These are phyloP conservation scores for Mechanitis mazaeus DNA, from an alignment of 2,888 invertebrate genomes.

Conservation along the genomic window DNA sequence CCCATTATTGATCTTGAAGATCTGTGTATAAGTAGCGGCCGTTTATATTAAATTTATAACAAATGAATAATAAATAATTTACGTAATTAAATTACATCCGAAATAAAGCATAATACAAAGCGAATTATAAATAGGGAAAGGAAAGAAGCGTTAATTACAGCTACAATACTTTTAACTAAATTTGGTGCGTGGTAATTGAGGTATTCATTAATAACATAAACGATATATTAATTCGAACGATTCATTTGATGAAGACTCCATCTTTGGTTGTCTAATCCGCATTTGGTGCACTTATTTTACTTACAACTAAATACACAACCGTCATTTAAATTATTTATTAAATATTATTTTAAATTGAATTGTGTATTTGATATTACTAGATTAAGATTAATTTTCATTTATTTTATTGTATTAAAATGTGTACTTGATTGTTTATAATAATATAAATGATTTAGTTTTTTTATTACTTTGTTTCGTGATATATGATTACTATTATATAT, in stretches of 20 bases:
- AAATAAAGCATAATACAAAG: slow-evolving; percentile 67
- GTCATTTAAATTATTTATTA: not conserved
- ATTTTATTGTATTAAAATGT: too few species aligned
- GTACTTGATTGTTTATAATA: too few species aligned
- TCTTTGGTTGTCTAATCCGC: slow-evolving; percentile 69
- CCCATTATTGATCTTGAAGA: too few species aligned
- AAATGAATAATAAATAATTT: slow-evolving; percentile 51
- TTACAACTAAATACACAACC: not conserved
- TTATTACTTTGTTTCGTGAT: too few species aligned
- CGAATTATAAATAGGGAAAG: slow-evolving; percentile 38
- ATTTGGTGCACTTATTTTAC: slow-evolving; percentile 56
- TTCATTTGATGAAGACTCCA: slow-evolving; percentile 73
- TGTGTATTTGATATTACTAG: too few species aligned
- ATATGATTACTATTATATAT: too few species aligned
- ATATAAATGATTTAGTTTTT: too few species aligned
- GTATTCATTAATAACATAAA: slow-evolving; percentile 49
- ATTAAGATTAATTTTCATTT: too few species aligned
- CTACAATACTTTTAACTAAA: slow-evolving; percentile 38
- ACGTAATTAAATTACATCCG: slow-evolving; percentile 48
- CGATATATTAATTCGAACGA: slow-evolving; percentile 47
- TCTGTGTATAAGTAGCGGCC: slow-evolving; percentile 63
- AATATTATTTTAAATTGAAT: too few species aligned
- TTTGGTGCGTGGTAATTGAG: slow-evolving; percentile 77
- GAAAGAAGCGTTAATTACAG: slow-evolving; percentile 14
- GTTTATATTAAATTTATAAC: slow-evolving; percentile 61